Conservation (phyloP, 2,113 vertebrate genomes). For the Cheirogaleus medius region DNA sequence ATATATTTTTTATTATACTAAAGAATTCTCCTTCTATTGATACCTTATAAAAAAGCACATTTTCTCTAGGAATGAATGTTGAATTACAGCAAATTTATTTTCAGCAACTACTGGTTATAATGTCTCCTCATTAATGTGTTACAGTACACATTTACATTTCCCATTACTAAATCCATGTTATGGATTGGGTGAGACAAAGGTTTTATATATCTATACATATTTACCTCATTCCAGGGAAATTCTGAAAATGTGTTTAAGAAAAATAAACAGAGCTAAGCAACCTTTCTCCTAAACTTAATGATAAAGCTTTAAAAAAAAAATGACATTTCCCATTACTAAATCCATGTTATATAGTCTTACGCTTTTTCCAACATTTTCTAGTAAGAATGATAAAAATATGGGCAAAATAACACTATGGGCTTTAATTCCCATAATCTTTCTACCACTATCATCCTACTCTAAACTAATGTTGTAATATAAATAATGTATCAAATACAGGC, state of each 20-base stretch:
- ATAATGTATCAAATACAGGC: background rate
- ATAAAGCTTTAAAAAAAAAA: too few relatives aligned
- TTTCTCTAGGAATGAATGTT: background rate
- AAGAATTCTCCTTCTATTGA: background rate
- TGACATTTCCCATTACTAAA: background rate
- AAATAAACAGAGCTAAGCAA: too few relatives aligned
- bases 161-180: too few relatives aligned
- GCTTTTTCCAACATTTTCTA: background rate
- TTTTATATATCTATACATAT: too few relatives aligned
- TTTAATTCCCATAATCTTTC: background rate
- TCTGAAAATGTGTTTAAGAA: too few relatives aligned
- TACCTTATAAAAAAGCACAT: background rate
- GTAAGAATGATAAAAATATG: background rate
- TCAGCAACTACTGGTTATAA: background rate
- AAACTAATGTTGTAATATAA: background rate
- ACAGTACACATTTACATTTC: background rate
- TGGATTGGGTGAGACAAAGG: too few relatives aligned
- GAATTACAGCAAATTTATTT: background rate
- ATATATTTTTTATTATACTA: background rate
- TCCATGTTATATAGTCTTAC: background rate
- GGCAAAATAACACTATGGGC: background rate
- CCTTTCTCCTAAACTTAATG: too few relatives aligned
- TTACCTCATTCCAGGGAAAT: too few relatives aligned
- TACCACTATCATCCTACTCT: background rate
- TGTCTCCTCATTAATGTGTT: background rate